Base-by-base conservation (phyloP, 2,797 vertebrate genomes). In the Knipowitschia caucasica region DNA sequence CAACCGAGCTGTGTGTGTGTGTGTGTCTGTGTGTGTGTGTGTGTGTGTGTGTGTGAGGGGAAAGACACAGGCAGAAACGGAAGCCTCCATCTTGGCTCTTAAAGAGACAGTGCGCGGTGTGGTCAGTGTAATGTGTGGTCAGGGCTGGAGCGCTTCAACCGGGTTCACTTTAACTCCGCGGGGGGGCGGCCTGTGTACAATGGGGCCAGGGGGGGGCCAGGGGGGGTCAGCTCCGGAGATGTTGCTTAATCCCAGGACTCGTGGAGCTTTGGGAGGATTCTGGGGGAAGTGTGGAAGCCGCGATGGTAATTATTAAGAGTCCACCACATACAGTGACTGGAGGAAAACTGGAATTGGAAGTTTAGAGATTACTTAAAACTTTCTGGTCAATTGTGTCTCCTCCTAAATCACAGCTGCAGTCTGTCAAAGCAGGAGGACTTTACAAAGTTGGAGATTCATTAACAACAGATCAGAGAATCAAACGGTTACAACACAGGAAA, bases 11-110 rank as follows among this genome's bases (percentile, higher is more conserved):
- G 56, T 56, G 58, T 33, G 42, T 1, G 55, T 30, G 26, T 25
- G 6, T 3, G 11, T 11, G 18, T 7, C 40, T 1, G 39, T 1
- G 40, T 5, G 27, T 3, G 27, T 5, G 6, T 5, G 27, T 29
- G 27, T 29, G 27, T 29, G 27, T 10, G n/a, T n/a, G n/a, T n/a
- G n/a, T n/a, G n/a, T n/a, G n/a, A n/a, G 4, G 45, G 25, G 66
- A 55, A 15, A 33, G 45, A 20, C 59, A 53, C 66, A 75, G 85
- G 82, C 88, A 87, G 89, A 88, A 89, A 79, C 83, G 59, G 83
- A 80, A 86, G 73, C 63, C 89, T 86, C 84, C 86, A 85, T 88
- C 83, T 86, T 86, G 84, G 76, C 75, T 81, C 65, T 85, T 84
- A 81, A 88, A 88, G 84, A 78, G 81, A 76, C 84, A 82, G 86